phyloP scores from a whole-genome alignment of 2,113 vertebrate genomes.

The Triplophysa dalaica region DNA sequence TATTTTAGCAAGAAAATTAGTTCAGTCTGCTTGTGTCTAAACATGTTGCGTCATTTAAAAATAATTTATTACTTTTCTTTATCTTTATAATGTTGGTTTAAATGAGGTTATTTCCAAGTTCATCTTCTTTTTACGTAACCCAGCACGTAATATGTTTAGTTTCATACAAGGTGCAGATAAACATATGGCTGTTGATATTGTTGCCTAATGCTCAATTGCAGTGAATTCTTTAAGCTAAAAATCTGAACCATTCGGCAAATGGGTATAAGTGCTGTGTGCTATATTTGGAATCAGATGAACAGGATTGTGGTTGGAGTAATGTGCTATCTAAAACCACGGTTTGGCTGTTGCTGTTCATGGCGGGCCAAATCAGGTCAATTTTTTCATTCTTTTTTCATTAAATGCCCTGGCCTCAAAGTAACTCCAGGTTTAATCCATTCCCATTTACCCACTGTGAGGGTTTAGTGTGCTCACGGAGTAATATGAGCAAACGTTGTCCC shows the following conservation, averaged over 20 bases:
- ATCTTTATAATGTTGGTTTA: not conserved
- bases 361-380: not conserved
- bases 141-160: not conserved
- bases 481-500: conserved; percentile 24
- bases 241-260: conserved; percentile 9
- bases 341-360: not conserved
- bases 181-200: not conserved
- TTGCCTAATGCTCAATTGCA: not conserved
- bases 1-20: not conserved
- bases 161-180: not conserved
- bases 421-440: conserved; percentile 31
- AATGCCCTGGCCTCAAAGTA: conserved; percentile 14
- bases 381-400: conserved; percentile 24
- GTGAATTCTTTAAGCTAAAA: conserved; percentile 5
- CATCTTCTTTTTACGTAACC: not conserved
- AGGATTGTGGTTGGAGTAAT: conserved; percentile 13
- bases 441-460: conserved; percentile 30
- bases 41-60: conserved; percentile 22
- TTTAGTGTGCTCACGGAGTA: conserved; percentile 16
- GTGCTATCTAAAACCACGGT: not conserved
- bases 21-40: not conserved
- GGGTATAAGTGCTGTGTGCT: conserved; percentile 18
- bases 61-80: conserved; percentile 22
- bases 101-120: conserved; percentile 7
- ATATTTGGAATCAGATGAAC: conserved; percentile 16